A percentile compares a stretch with the other conserved stretches of the same genome.
Evolutionary conservation across 2,797 vertebrate species (phyloP).

Genomic region (Esox lucius): DNA sequence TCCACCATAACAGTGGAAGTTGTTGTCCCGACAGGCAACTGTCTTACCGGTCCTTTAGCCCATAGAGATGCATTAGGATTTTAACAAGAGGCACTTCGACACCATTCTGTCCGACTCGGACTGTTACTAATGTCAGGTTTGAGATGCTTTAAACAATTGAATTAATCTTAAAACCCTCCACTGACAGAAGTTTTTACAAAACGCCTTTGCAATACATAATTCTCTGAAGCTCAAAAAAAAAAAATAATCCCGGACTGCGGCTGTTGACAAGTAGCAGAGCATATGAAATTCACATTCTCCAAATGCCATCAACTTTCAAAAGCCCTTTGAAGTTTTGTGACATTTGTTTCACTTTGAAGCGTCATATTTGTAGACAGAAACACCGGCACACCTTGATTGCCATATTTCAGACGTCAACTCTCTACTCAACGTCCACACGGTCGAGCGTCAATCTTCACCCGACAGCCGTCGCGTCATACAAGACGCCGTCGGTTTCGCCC

Average conservation of each 20-base stretch:
- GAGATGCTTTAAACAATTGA: background rate
- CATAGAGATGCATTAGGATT: background rate
- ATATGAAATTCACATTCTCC: background rate
- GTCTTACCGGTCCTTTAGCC: too few relatives aligned
- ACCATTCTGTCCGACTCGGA: background rate
- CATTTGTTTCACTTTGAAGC: slow-evolving; percentile 2
- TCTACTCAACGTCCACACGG: background rate
- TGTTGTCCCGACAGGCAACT: too few relatives aligned
- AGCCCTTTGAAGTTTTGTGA: background rate
- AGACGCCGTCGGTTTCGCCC: too few relatives aligned
- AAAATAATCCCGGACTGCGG: background rate
- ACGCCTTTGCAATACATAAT: background rate
- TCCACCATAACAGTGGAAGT: too few relatives aligned
- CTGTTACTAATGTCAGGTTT: background rate
- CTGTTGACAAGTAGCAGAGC: background rate
- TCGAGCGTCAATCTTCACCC: background rate
- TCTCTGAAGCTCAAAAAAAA: background rate
- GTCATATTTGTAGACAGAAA: background rate
- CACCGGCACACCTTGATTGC: background rate
- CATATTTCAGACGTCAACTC: background rate
- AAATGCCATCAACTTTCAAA: background rate
- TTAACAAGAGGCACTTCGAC: background rate
- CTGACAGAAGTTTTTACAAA: background rate
- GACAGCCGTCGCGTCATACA: background rate
- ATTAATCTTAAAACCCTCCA: background rate